Evolutionary conservation across 2,113 vertebrate genomes (phyloP).

Genomic region (Chamaetylas fuelleborni): DNA sequence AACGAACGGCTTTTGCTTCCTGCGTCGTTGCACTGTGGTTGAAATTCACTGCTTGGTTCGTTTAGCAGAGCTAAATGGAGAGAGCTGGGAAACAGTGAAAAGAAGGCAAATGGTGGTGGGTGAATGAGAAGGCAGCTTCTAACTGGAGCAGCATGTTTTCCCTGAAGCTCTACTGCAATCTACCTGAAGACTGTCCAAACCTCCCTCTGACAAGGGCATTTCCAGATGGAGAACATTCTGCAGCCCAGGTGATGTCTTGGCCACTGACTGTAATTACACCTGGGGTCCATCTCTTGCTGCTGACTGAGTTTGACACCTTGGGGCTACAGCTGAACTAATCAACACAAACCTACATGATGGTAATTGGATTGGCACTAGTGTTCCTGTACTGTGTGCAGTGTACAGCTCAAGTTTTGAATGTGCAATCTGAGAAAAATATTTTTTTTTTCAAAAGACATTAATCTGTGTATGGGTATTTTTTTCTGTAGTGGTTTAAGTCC

Average conservation of each 20-base stretch:
- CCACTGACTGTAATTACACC: background rate
- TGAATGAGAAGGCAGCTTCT: background rate
- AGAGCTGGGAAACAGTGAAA: background rate
- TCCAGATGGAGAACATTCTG: background rate
- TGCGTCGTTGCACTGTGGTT: fast-evolving
- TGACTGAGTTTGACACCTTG: background rate
- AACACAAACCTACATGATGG: background rate
- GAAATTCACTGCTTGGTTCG: background rate
- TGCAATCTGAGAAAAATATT: background rate
- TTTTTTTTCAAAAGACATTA: constrained; percentile 17
- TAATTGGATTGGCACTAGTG: constrained; percentile 15
- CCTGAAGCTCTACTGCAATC: background rate
- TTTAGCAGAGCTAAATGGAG: background rate
- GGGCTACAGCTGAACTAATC: background rate
- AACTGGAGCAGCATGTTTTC: background rate
- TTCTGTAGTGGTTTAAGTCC: background rate
- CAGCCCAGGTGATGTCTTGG: background rate
- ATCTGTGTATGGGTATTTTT: background rate
- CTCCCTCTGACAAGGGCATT: background rate
- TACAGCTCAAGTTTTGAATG: constrained; percentile 46
- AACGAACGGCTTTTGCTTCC: background rate
- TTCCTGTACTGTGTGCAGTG: background rate
- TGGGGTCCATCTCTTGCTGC: background rate
- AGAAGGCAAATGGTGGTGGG: background rate
- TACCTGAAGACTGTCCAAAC: background rate